Evolutionary conservation across 2,113 vertebrate genomes (phyloP).

Genomic region (Pollachius pollachius): DNA sequence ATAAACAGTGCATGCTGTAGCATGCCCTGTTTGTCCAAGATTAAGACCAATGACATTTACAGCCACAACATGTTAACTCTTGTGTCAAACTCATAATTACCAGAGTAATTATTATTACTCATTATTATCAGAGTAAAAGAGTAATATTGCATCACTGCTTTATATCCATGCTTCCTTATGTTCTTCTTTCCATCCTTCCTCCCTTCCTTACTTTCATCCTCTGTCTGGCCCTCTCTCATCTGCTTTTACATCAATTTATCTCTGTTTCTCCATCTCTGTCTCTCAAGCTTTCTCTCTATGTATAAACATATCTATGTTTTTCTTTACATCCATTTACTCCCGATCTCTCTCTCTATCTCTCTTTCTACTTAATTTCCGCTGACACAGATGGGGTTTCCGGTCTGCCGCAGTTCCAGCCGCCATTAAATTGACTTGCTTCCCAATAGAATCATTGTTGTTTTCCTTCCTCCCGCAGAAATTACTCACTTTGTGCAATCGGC

Average conservation of each 20-base stretch:
- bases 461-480: constrained; percentile 54
- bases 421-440: constrained; percentile 41
- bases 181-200: no score
- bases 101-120: constrained; percentile 20
- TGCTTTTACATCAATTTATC: no score
- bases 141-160: no score
- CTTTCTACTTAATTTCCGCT: background rate
- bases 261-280: no score
- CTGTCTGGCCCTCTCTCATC: background rate
- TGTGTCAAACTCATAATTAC: constrained; percentile 29
- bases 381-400: background rate
- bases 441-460: constrained; percentile 45
- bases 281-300: background rate
- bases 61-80: constrained; percentile 16
- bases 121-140: constrained; percentile 36
- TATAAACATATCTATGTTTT: no score
- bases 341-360: constrained; percentile 16
- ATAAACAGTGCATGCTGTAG: constrained; percentile 19
- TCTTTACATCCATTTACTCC: background rate
- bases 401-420: constrained; percentile 46
- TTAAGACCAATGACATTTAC: constrained; percentile 11
- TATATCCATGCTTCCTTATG: background rate
- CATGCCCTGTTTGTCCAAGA: constrained; percentile 36
- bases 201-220: background rate
- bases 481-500: constrained; percentile 43